These are phyloP conservation scores for Timandra comae DNA, from an alignment of 2,888 invertebrate genomes.

Conservation along the genomic window DNA sequence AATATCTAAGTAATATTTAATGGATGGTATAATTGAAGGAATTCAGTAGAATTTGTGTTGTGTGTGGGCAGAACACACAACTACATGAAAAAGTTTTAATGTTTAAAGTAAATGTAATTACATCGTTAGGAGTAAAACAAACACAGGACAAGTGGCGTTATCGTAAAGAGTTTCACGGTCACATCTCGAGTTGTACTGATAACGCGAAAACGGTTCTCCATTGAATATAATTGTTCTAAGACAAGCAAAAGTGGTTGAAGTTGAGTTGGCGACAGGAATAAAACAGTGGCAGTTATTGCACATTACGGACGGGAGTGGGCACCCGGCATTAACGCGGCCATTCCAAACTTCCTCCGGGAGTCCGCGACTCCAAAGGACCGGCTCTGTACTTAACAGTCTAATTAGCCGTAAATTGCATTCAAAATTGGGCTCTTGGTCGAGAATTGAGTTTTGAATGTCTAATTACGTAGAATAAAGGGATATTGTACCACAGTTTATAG, in stretches of 20 bases:
- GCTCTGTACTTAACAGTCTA: slow-evolving; percentile 65
- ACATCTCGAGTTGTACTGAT: neutral
- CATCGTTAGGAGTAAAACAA: too few species aligned
- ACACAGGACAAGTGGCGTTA: too few species aligned
- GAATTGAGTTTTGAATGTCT: slow-evolving; percentile 69
- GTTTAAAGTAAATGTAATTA: too few species aligned
- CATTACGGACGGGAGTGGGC: slow-evolving; percentile 15
- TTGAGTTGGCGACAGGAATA: slow-evolving; percentile 17
- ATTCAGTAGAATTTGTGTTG: too few species aligned
- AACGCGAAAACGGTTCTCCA: slow-evolving; percentile 7
- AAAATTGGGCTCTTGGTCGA: slow-evolving; percentile 62
- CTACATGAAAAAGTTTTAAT: too few species aligned
- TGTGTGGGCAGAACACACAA: too few species aligned
- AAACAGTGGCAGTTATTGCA: slow-evolving; percentile 2
- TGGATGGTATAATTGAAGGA: too few species aligned
- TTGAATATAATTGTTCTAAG: slow-evolving; percentile 10
- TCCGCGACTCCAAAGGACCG: slow-evolving; percentile 31
- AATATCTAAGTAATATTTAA: too few species aligned
- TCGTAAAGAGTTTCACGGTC: too few species aligned
- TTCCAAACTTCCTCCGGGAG: slow-evolving; percentile 47
- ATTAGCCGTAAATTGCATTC: slow-evolving; percentile 70
- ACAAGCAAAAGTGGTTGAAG: slow-evolving; percentile 7
- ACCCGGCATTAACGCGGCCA: slow-evolving; percentile 44
- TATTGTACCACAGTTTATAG: slow-evolving; percentile 52
- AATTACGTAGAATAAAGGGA: slow-evolving; percentile 62